Percentiles rank a stretch among this genome's conserved stretches.
phyloP scores from a whole-genome alignment of 1,140 invertebrate species.

The Platyura marginata region DNA sequence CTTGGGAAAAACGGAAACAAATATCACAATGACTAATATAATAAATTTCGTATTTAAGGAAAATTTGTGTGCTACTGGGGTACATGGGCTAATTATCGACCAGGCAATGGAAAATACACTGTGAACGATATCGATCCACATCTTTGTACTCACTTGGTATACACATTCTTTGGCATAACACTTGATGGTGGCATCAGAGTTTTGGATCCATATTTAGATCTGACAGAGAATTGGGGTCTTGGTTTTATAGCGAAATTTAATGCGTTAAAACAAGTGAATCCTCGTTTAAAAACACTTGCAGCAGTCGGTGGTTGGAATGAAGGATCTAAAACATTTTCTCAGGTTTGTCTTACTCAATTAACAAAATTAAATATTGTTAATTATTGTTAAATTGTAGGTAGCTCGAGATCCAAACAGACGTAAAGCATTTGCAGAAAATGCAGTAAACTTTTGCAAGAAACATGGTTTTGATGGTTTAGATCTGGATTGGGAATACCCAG shows the following conservation, averaged over 20 bases:
- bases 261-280: conserved; percentile 38
- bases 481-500: conserved; percentile 67
- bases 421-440: conserved; percentile 35
- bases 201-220: conserved; percentile 43
- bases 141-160: conserved; percentile 56
- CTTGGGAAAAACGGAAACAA: neutral
- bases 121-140: conserved; percentile 44
- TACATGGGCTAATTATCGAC: conserved; percentile 52
- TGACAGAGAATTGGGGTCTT: conserved; percentile 28
- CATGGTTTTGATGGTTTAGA: conserved; percentile 64
- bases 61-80: conserved; percentile 50
- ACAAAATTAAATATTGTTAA: no score
- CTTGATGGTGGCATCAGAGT: conserved; percentile 24
- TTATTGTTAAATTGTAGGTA: no score
- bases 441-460: conserved; percentile 34
- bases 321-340: conserved; percentile 44
- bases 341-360: no score
- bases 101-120: conserved; percentile 39
- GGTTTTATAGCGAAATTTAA: conserved; percentile 33
- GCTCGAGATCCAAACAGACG: conserved; percentile 29
- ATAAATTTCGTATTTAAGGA: conserved; percentile 21
- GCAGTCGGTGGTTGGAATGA: conserved; percentile 65
- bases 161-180: conserved; percentile 45
- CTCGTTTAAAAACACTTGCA: conserved; percentile 43
- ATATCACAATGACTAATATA: neutral